phyloP scores from a whole-genome alignment of 2,888 invertebrate genomes.

The Phyllotreta cruciferae region DNA sequence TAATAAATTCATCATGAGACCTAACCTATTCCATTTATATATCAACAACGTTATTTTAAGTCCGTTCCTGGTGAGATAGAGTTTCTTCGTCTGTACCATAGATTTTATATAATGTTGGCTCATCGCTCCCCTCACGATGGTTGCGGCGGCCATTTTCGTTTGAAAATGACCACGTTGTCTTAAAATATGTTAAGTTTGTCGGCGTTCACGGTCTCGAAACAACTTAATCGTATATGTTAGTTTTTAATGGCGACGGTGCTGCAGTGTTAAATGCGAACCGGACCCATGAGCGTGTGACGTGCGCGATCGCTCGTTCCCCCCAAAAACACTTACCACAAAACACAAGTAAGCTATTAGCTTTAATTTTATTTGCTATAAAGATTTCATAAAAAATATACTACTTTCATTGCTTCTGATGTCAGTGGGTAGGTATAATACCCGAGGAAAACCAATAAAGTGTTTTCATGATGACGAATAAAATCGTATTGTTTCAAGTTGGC shows the following conservation, averaged over 20 bases:
- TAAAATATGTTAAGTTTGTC: slow-evolving; percentile 52
- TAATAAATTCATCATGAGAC: no score
- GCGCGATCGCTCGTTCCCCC: slow-evolving; percentile 38
- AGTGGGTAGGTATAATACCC: slow-evolving; percentile 28
- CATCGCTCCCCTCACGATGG: slow-evolving; percentile 35
- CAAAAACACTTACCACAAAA: slow-evolving; percentile 41
- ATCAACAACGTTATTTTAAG: neutral
- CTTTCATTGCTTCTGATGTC: slow-evolving; percentile 35
- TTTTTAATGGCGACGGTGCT: slow-evolving; percentile 42
- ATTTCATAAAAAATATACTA: slow-evolving; percentile 44
- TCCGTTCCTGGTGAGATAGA: slow-evolving; percentile 18
- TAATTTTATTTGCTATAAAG: slow-evolving; percentile 45
- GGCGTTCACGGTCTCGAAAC: slow-evolving; percentile 47
- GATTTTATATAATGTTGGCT: slow-evolving; percentile 21
- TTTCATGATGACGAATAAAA: slow-evolving; percentile 39
- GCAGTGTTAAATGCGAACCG: slow-evolving; percentile 22
- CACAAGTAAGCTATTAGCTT: slow-evolving; percentile 47
- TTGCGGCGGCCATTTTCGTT: slow-evolving; percentile 50
- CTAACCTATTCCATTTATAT: neutral
- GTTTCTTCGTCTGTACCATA: slow-evolving; percentile 42
- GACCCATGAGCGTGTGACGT: slow-evolving; percentile 40
- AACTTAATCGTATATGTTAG: slow-evolving; percentile 47
- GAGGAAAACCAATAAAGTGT: slow-evolving; percentile 39
- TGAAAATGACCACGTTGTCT: slow-evolving; percentile 50
- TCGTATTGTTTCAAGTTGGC: slow-evolving; percentile 35